phyloP scores from a whole-genome alignment of 2,113 vertebrate species.

The Bos javanicus region DNA sequence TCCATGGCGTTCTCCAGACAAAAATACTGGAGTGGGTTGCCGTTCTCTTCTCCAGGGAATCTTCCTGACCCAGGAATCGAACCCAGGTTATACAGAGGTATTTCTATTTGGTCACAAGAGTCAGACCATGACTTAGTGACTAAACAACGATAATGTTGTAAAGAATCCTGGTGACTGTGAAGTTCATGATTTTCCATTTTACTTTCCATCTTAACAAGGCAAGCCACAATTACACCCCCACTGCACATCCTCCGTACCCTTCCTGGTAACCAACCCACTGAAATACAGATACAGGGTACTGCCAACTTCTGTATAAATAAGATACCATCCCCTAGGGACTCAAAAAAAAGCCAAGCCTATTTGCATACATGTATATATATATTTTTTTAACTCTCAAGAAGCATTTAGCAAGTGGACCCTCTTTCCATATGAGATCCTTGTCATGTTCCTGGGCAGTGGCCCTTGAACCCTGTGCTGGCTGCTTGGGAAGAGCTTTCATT shows the following conservation, averaged over 20 bases:
- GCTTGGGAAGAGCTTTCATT: background rate
- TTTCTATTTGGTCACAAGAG: background rate
- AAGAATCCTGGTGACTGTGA: background rate
- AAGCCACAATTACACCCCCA: background rate
- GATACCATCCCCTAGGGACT: background rate
- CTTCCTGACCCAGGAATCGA: background rate
- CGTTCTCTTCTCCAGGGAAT: background rate
- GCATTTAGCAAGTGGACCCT: background rate
- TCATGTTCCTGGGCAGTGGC: background rate
- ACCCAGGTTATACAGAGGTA: background rate
- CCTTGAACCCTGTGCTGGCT: background rate
- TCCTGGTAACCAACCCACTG: background rate
- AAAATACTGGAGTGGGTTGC: background rate
- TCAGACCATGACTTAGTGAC: background rate
- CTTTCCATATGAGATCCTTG: background rate
- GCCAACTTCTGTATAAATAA: background rate
- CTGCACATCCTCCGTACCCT: background rate
- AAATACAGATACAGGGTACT: background rate
- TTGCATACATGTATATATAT: background rate
- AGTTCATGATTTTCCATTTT: constrained; percentile 11
- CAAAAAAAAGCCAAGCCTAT: background rate
- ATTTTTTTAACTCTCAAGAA: background rate
- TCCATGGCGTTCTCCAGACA: background rate
- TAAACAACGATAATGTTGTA: background rate
- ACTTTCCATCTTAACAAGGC: background rate